These are phyloP conservation scores for Sycophila sp. DNA, from an alignment of 1,140 invertebrate genomes.

Conservation along the genomic window DNA sequence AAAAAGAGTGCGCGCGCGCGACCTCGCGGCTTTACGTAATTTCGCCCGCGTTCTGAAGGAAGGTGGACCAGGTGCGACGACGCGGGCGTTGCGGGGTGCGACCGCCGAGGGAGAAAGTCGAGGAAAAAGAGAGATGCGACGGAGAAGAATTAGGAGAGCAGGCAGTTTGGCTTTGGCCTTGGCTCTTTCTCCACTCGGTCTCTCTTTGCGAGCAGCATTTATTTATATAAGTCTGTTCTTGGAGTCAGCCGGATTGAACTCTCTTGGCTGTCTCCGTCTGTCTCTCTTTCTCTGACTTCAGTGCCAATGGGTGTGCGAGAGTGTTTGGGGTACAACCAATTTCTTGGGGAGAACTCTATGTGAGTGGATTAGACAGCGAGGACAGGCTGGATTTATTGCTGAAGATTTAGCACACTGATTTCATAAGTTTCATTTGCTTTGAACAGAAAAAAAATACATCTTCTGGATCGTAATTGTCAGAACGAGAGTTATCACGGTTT, in stretches of 20 bases:
- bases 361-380: slow-evolving; percentile 1
- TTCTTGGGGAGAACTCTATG: slow-evolving; percentile 1
- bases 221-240: slow-evolving; percentile 40
- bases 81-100: no score
- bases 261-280: background rate
- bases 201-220: slow-evolving; percentile 31
- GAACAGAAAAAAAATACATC: background rate
- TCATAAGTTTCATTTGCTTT: background rate
- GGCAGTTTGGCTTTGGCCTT: slow-evolving; percentile 38
- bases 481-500: no score
- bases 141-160: slow-evolving; percentile 24
- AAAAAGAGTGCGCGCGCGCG: no score
- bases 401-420: background rate
- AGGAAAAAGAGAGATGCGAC: background rate
- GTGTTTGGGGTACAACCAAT: background rate
- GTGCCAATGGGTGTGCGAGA: background rate
- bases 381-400: background rate
- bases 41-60: no score
- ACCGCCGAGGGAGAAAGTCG: background rate
- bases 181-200: slow-evolving; percentile 18
- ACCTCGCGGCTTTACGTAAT: no score
- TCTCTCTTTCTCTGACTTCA: background rate
- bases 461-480: no score
- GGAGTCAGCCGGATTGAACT: slow-evolving; percentile 17
- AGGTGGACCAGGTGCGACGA: no score